A percentile compares a stretch with the other conserved stretches of the same genome.
Conservation (phyloP, 2,888 invertebrate genomes). For the Danaus chrysippus region DNA sequence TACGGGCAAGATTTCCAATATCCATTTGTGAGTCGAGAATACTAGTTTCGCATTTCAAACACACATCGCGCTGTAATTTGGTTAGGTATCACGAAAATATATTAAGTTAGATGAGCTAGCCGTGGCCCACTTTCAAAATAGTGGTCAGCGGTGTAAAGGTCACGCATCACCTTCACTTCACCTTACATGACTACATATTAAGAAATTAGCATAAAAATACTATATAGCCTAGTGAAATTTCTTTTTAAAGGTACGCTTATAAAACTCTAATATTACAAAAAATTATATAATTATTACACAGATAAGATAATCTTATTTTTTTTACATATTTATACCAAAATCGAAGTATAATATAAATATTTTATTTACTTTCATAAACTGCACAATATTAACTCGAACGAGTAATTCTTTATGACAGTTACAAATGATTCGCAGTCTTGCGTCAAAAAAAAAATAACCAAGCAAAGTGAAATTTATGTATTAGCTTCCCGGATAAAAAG, state of each 20-base stretch:
- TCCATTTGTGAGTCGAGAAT: too few relatives aligned
- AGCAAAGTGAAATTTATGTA: background rate
- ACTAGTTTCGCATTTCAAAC: too few relatives aligned
- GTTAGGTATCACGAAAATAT: constrained; percentile 24
- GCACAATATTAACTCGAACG: too few relatives aligned
- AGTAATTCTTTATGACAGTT: background rate
- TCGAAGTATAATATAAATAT: too few relatives aligned
- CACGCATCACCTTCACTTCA: constrained; percentile 38
- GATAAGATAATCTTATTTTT: too few relatives aligned
- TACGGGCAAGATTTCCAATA: too few relatives aligned
- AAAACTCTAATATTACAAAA: too few relatives aligned
- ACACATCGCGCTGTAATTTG: background rate
- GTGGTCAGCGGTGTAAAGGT: constrained; percentile 50
- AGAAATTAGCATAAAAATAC: background rate
- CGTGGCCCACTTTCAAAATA: constrained; percentile 58
- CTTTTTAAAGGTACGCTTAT: background rate
- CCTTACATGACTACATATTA: constrained; percentile 15
- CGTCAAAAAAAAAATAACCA: background rate
- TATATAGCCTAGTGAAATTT: background rate
- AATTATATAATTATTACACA: too few relatives aligned
- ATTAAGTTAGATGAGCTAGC: constrained; percentile 36
- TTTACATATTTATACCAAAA: too few relatives aligned
- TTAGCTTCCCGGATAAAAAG: constrained; percentile 6
- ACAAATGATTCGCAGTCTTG: background rate
- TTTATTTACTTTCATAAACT: too few relatives aligned